Conservation (phyloP, 2,797 vertebrate genomes). For the Siniperca undulata region DNA sequence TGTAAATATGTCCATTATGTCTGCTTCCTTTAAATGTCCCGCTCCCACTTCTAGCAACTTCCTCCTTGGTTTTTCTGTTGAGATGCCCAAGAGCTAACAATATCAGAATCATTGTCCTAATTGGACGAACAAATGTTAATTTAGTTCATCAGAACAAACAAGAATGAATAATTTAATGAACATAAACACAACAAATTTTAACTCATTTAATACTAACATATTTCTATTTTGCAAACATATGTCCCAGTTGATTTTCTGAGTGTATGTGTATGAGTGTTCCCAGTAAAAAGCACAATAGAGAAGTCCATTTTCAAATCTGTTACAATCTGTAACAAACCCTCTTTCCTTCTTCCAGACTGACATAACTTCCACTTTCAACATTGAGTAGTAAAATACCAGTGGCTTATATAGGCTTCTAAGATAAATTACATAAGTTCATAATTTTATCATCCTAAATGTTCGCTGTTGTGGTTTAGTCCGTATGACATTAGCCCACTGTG, state of each 20-base stretch:
- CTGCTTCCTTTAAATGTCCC: neutral
- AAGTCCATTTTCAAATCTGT: neutral
- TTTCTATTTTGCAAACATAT: neutral
- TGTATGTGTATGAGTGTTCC: neutral
- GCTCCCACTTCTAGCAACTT: too few species aligned
- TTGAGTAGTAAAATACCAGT: neutral
- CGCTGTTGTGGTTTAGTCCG: neutral
- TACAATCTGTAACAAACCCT: neutral
- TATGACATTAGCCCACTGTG: neutral
- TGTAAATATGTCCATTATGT: neutral
- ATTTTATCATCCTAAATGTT: neutral
- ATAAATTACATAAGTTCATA: neutral
- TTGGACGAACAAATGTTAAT: neutral
- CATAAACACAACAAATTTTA: neutral
- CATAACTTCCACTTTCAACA: conserved; percentile 1
- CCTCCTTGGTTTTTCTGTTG: neutral
- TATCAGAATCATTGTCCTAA: neutral
- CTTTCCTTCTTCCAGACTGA: neutral
- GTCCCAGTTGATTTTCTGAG: neutral
- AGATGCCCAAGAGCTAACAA: neutral
- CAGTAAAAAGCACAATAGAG: neutral
- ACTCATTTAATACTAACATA: neutral
- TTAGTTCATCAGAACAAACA: neutral
- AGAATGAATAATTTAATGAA: neutral
- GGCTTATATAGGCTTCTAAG: neutral